A percentile compares a stretch with the other conserved stretches of the same genome.
Evolutionary conservation across 2,113 vertebrate species (phyloP).

Genomic region (Bubalus kerabau): DNA sequence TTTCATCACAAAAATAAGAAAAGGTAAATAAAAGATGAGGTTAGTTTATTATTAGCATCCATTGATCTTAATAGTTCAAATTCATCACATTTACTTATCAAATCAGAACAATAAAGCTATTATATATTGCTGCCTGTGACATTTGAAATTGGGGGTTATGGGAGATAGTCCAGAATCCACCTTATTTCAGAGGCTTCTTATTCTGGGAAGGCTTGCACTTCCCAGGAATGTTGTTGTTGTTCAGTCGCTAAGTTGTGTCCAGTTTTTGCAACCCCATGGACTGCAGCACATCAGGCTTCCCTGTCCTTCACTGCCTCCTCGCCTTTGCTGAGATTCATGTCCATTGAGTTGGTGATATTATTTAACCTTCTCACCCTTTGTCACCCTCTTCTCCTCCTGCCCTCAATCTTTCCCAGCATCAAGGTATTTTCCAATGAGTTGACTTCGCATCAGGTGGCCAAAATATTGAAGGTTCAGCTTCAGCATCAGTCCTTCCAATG

Average conservation of each 20-base stretch:
- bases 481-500: not conserved
- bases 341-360: not conserved
- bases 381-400: not conserved
- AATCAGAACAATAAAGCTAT: not conserved
- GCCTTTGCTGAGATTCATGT: not conserved
- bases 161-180: not conserved
- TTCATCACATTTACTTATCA: not conserved
- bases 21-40: not conserved
- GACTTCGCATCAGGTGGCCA: not conserved
- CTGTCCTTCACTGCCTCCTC: not conserved
- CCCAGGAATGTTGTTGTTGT: not conserved
- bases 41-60: not conserved
- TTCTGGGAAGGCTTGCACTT: not conserved
- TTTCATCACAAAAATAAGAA: not conserved
- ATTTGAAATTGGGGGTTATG: not conserved
- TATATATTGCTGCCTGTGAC: not conserved
- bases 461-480: not conserved
- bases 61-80: not conserved
- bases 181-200: not conserved
- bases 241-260: not conserved
- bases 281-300: not conserved
- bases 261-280: not conserved
- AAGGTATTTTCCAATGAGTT: not conserved
- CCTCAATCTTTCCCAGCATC: not conserved
- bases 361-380: not conserved